These are phyloP conservation scores for Hormiphora californensis DNA, from an alignment of 37 sponge, comb jelly and placozoan species.

Conservation along the genomic window DNA sequence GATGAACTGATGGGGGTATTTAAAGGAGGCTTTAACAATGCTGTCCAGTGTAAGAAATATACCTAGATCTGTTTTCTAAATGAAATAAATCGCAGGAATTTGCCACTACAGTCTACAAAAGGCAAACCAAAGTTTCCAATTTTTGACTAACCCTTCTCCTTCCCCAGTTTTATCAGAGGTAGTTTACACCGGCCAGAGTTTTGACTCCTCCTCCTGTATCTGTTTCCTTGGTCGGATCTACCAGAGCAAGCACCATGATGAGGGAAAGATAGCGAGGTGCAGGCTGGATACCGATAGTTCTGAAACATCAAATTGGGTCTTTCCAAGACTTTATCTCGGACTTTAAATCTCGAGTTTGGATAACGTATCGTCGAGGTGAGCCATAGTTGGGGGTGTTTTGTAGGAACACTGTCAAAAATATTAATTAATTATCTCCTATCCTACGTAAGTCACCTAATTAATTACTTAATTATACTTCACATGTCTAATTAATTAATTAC, in stretches of 20 bases:
- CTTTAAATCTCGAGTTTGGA: slow-evolving; percentile 56
- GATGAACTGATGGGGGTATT: neutral
- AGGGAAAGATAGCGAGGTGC: too few relatives aligned
- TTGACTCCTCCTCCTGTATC: slow-evolving; percentile 20
- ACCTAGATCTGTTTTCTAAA: neutral
- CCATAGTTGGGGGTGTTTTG: too few relatives aligned
- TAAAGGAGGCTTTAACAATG: slow-evolving; percentile 4
- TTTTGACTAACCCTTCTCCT: too few relatives aligned
- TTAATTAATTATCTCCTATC: too few relatives aligned
- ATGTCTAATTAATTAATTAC: too few relatives aligned
- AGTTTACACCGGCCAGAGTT: slow-evolving; percentile 10
- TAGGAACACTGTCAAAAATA: too few relatives aligned
- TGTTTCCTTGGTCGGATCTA: slow-evolving; percentile 15
- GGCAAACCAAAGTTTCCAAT: too few relatives aligned
- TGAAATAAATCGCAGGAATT: neutral
- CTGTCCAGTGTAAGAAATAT: slow-evolving; percentile 18
- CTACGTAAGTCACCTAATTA: too few relatives aligned
- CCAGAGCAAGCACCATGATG: neutral
- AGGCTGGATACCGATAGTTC: neutral
- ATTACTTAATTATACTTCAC: too few relatives aligned
- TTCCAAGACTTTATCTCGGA: slow-evolving; percentile 52
- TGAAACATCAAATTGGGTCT: too few relatives aligned
- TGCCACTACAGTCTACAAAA: too few relatives aligned
- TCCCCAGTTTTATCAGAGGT: too few relatives aligned
- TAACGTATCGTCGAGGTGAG: slow-evolving; percentile 70